A percentile compares a stretch with the other conserved stretches of the same genome.
These are phyloP conservation scores for Eumacrocentrus americanus DNA, from an alignment of 2,888 invertebrate species.

Conservation along the genomic window DNA sequence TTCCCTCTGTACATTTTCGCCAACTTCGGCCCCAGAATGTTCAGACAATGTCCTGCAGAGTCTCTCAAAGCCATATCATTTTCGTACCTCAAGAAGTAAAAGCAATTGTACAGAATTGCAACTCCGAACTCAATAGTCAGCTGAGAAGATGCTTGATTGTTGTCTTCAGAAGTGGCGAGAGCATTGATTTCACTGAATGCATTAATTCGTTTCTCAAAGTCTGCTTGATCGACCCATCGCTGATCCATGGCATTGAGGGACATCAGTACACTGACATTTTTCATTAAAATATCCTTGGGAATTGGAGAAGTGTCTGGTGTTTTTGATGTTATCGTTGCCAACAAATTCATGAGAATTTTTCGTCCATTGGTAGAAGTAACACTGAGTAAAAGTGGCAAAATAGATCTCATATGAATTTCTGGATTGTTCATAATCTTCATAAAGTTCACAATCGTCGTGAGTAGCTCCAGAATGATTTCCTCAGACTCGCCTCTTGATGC, in stretches of 20 bases:
- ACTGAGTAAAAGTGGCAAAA: conserved; percentile 76
- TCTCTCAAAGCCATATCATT: conserved; percentile 85
- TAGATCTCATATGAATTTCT: conserved; percentile 70
- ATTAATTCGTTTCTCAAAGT: conserved; percentile 81
- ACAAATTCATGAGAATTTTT: conserved; percentile 71
- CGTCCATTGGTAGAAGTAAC: conserved; percentile 71
- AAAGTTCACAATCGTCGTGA: conserved; percentile 78
- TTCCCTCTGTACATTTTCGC: conserved; percentile 65
- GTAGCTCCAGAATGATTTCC: conserved; percentile 72
- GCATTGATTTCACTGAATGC: conserved; percentile 75
- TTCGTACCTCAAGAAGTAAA: conserved; percentile 76
- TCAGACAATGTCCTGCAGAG: conserved; percentile 76
- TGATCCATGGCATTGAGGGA: conserved; percentile 88
- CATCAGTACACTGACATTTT: conserved; percentile 65
- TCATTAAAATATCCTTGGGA: conserved; percentile 61
- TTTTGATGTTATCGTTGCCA: conserved; percentile 67
- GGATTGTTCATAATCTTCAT: conserved; percentile 72
- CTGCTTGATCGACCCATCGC: conserved; percentile 92
- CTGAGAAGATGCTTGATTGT: conserved; percentile 50
- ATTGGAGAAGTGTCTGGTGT: conserved; percentile 44
- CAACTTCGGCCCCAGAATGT: conserved; percentile 71
- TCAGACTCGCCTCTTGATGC: conserved; percentile 68
- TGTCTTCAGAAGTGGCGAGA: conserved; percentile 62
- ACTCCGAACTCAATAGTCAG: conserved; percentile 68
- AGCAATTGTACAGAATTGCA: conserved; percentile 82